Base-by-base conservation (phyloP, 2,113 vertebrate genomes). In the Sinocyclocheilus grahami region DNA sequence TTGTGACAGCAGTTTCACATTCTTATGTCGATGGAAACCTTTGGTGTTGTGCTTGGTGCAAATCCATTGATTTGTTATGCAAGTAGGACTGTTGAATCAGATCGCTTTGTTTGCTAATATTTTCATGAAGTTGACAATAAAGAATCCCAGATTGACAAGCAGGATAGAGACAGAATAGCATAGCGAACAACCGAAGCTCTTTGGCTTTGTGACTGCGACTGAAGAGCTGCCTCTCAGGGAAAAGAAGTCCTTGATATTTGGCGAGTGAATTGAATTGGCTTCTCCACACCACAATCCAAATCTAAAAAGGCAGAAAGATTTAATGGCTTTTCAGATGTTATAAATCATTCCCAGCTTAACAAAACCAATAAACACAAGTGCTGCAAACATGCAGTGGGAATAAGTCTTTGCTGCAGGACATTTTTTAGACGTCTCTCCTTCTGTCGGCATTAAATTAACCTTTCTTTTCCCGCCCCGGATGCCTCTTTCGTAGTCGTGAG, bases 281-380 rank as follows among this genome's bases (percentile, higher is more conserved):
- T 88, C 48, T 84, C 76, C 27, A 30, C 46, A 51, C 74, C 9
- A 65, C 58, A 37, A 72, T 60, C 84, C 78, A 79, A 81, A 88
- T 87, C 82, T 83, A 82, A 84, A 76, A 86, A 79, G 78, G 81
- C 88, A 82, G 78, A 74, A 55, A 79, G 85, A 89, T 89, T 87
- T 84, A 89, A 89, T 86, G 85, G 72, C 86, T 87, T 86, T 89
- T 87, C 83, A 82, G 76, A 86, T 85, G 67, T 87, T 80, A 82
- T 88, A 89, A 88, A 88, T 89, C 89, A 86, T 69, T 87, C 79
- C 67, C 4, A 58, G 53, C 78, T 81, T 90, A 89, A 90, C 89
- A 88, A 89, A 86, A 84, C 67, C 88, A 85, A 86, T 85, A 89
- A 87, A 86, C 84, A 87, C 80, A 55, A 78, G 84, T 85, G 83